phyloP scores from a whole-genome alignment of 2,888 invertebrate genomes.

The Oegoconia quadripuncta region DNA sequence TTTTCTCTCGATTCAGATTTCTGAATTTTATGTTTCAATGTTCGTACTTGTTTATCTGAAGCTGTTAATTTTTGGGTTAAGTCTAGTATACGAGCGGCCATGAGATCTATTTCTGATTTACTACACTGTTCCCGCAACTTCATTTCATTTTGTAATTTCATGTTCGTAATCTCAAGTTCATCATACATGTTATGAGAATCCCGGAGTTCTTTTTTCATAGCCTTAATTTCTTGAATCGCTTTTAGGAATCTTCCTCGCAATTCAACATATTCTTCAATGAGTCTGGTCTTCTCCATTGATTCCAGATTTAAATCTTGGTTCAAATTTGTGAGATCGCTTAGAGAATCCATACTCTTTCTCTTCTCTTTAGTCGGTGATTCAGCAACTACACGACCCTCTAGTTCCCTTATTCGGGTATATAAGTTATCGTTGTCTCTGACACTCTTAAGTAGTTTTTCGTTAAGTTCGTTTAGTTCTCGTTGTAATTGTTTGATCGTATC shows the following conservation, averaged over 20 bases:
- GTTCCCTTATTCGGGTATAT: conserved; percentile 84
- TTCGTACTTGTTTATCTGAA: conserved; percentile 90
- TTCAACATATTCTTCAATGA: conserved; percentile 90
- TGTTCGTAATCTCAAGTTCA: conserved; percentile 87
- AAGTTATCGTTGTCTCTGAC: conserved; percentile 88
- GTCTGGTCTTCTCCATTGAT: conserved; percentile 84
- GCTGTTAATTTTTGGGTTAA: conserved; percentile 88
- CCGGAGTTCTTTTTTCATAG: conserved; percentile 88
- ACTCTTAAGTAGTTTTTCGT: conserved; percentile 83
- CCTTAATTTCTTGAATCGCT: conserved; percentile 89
- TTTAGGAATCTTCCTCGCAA: conserved; percentile 87
- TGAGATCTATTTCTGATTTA: conserved; percentile 85
- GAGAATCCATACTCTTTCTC: conserved; percentile 85
- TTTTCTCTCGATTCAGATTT: conserved; percentile 88
- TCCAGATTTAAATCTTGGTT: conserved; percentile 87
- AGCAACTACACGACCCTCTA: conserved; percentile 80
- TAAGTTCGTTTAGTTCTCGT: conserved; percentile 82
- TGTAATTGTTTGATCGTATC: conserved; percentile 83
- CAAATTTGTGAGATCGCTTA: conserved; percentile 89
- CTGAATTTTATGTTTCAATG: conserved; percentile 87
- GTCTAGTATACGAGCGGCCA: conserved; percentile 91
- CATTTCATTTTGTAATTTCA: conserved; percentile 86
- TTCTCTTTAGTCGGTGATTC: conserved; percentile 78
- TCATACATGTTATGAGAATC: conserved; percentile 90
- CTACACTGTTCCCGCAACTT: conserved; percentile 81